Base-by-base conservation (phyloP, 2,113 vertebrate genomes). In the Amia ocellicauda region DNA sequence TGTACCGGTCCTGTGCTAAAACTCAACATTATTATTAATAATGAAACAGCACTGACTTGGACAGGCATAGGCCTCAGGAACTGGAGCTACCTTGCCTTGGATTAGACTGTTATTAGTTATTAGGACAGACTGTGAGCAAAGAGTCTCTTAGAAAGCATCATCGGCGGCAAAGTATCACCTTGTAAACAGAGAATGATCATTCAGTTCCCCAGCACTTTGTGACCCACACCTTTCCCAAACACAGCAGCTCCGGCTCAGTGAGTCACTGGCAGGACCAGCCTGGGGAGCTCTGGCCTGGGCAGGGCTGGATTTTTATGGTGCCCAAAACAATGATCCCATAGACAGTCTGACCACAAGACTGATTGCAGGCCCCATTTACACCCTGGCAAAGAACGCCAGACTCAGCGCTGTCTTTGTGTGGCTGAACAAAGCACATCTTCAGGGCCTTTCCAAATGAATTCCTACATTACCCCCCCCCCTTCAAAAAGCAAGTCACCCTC, bases 371-470 rank as follows among this genome's bases (percentile, higher is more conserved):
- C 22, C 59, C 42, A 63, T 22, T 63, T 55, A 43, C 36, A 55
- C 50, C 36, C 36, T 5, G 17, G 22, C 49, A 63, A 47, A 19
- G 60, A 60, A 26, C 11, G 24, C 26, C 49, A 54, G 50, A 64
- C 58, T 64, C 47, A 64, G 67, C 36, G 20, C 20, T 3, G 61
- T 24, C 61, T 69, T 63, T 69, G 62, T 69, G 36, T 28, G 40
- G 40, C 1, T 10, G 29, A 52, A 63, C 62, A 64, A 64, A 64
- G 67, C 36, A 10, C 31, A 64, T 64, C 36, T 69, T 63, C 40
- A 64, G 63, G 49, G 51, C 67, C 52, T 68, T 68, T 62, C 27
- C 52, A 23, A 51, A 29, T 29, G 16, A 47, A 62, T 58, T 52
- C 54, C 55, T 28, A 42, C 28, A 51, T 68, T 68, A 57, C 23